Conservation (phyloP, 2,888 invertebrate species). For the Lasioglossum villosulum region DNA sequence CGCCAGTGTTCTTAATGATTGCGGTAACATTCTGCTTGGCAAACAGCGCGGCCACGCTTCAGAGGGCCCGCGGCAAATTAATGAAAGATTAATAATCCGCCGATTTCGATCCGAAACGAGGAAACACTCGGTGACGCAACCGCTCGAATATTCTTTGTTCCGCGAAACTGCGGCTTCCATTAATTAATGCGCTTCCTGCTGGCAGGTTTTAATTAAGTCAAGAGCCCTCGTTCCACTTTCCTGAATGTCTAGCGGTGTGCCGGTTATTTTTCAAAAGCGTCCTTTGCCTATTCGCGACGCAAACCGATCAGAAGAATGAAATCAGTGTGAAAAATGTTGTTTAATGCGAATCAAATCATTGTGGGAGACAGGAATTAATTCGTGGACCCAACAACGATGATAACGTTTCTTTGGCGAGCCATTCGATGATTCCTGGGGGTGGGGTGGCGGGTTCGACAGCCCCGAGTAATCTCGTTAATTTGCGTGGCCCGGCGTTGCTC, state of each 20-base stretch:
- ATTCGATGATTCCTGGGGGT: slow-evolving; percentile 37
- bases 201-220: slow-evolving; percentile 29
- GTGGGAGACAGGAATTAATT: neutral
- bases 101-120: slow-evolving; percentile 29
- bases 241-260: slow-evolving; percentile 5
- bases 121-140: slow-evolving; percentile 42
- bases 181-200: slow-evolving; percentile 51
- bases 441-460: slow-evolving; percentile 45
- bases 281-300: neutral
- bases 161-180: slow-evolving; percentile 2
- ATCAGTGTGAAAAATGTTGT: neutral
- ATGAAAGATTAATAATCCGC: slow-evolving; percentile 41
- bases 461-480: slow-evolving; percentile 78
- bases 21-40: slow-evolving; percentile 37
- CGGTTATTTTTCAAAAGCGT: neutral
- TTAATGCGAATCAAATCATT: neutral
- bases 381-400: neutral
- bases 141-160: slow-evolving; percentile 23
- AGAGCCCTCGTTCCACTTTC: slow-evolving; percentile 46
- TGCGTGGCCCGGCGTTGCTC: slow-evolving; percentile 64
- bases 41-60: slow-evolving; percentile 33
- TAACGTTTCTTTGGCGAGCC: neutral
- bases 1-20: slow-evolving; percentile 36
- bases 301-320: neutral
- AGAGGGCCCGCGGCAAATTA: slow-evolving; percentile 25